phyloP scores from a whole-genome alignment of 2,888 invertebrate species.

The Metacarcinus magister region DNA sequence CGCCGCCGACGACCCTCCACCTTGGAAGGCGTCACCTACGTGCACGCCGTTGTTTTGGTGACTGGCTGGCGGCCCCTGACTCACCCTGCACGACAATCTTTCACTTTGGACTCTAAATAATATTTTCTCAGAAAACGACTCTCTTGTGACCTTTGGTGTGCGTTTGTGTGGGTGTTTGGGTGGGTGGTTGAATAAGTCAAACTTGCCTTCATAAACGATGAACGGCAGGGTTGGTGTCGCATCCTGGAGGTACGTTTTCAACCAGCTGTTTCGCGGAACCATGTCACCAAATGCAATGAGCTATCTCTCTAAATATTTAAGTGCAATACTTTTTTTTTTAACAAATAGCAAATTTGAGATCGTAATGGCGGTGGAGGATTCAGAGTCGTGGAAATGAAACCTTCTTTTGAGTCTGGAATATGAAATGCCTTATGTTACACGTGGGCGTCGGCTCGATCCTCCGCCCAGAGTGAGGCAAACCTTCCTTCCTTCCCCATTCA shows the following conservation, averaged over 20 bases:
- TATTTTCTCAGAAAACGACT: background rate
- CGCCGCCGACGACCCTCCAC: background rate
- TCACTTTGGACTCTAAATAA: background rate
- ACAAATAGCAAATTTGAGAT: background rate
- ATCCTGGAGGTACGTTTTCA: background rate
- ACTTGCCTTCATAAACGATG: too few relatives aligned
- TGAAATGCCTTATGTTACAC: background rate
- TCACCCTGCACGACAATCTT: background rate
- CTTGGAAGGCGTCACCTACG: background rate
- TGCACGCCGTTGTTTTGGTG: background rate
- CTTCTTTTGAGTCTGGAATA: background rate
- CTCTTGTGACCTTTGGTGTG: background rate
- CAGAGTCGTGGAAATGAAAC: background rate
- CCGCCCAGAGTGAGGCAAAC: background rate
- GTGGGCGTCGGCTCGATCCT: conserved; percentile 17
- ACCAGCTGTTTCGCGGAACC: background rate
- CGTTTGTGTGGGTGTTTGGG: background rate
- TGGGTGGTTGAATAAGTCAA: background rate
- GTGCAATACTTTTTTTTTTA: background rate
- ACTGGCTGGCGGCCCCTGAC: background rate
- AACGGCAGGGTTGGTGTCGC: background rate
- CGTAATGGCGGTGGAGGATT: background rate
- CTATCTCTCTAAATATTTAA: background rate
- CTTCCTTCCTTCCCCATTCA: background rate
- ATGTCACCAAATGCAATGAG: background rate